phyloP scores from a whole-genome alignment of 2,888 invertebrate species.

The Drosophila peninsularis region DNA sequence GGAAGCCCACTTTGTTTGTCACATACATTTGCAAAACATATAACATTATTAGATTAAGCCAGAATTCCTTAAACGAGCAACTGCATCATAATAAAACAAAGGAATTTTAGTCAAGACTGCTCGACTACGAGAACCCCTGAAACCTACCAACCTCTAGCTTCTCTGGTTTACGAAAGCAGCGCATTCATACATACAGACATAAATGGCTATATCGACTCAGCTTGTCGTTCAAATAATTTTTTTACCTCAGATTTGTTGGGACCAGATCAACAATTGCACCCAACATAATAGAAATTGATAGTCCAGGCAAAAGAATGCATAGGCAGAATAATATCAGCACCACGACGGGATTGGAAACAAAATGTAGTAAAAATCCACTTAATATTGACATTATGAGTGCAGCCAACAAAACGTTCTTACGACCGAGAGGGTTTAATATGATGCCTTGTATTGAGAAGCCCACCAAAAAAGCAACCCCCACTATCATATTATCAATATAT shows the following conservation, averaged over 20 bases:
- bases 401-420: constrained; percentile 75
- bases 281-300: constrained; percentile 79
- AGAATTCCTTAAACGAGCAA: too few relatives aligned
- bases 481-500: constrained; percentile 79
- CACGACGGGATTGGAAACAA: constrained; percentile 66
- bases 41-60: too few relatives aligned
- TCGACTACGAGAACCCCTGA: too few relatives aligned
- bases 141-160: too few relatives aligned
- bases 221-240: too few relatives aligned
- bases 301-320: constrained; percentile 78
- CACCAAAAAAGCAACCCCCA: constrained; percentile 80
- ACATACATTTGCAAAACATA: too few relatives aligned
- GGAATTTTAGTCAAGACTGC: too few relatives aligned
- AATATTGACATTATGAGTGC: constrained; percentile 66
- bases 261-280: constrained; percentile 81
- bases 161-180: too few relatives aligned
- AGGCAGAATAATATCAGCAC: constrained; percentile 81
- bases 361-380: constrained; percentile 78
- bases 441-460: constrained; percentile 80
- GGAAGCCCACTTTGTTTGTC: too few relatives aligned
- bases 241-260: constrained; percentile 78
- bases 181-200: too few relatives aligned
- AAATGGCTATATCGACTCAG: too few relatives aligned
- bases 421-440: constrained; percentile 81
- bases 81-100: too few relatives aligned